A percentile compares a stretch with the other conserved stretches of the same genome.
Conservation (phyloP, 2,797 vertebrate genomes). For the Acrossocheilus fasciatus region DNA sequence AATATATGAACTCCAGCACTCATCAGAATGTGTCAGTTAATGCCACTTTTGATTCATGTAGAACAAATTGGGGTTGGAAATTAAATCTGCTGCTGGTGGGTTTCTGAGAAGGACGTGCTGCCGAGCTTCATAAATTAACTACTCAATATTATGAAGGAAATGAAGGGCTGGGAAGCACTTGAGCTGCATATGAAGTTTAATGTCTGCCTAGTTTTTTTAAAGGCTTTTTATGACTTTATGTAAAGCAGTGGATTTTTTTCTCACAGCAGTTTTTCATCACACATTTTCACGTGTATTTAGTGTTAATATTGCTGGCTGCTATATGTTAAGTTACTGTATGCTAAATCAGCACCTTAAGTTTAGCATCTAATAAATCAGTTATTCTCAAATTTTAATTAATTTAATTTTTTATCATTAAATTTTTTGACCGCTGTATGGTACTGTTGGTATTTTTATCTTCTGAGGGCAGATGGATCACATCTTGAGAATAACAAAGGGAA, state of each 20-base stretch:
- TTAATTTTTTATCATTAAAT: background rate
- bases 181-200: conserved; percentile 50
- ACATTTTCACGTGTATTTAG: background rate
- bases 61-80: conserved; percentile 51
- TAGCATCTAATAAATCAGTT: background rate
- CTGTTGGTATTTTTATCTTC: conserved; percentile 5
- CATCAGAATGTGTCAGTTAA: conserved; percentile 52
- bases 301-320: background rate
- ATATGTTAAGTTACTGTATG: background rate
- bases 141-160: conserved; percentile 31
- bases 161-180: conserved; percentile 47
- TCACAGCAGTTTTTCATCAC: background rate
- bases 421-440: background rate
- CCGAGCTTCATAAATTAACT: conserved; percentile 53
- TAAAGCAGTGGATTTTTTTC: background rate
- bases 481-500: conserved; percentile 25
- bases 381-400: background rate
- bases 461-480: conserved; percentile 9
- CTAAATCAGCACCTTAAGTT: background rate
- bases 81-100: conserved; percentile 46
- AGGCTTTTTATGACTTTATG: background rate
- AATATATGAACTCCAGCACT: conserved; percentile 45
- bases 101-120: conserved; percentile 46
- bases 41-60: conserved; percentile 55
- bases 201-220: conserved; percentile 56